A percentile compares a stretch with the other conserved stretches of the same genome.
Conservation (phyloP, 64 coral and sea anemone species). For the Stylophora pistillata region DNA sequence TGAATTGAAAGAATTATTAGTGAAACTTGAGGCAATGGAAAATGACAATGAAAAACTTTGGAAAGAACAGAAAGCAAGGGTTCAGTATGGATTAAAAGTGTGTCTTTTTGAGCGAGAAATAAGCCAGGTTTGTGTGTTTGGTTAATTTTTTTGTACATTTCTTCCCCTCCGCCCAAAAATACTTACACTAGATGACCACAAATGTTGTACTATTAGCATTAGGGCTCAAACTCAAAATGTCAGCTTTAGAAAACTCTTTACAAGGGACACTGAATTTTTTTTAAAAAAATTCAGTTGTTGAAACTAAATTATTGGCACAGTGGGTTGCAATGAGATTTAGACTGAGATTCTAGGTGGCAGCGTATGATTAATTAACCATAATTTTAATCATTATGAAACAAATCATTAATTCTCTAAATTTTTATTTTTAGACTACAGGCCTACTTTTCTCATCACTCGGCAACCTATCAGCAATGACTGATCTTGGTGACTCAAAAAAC, state of each 20-base stretch:
- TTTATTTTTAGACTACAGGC: conserved; percentile 49
- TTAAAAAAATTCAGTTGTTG: no score
- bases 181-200: no score
- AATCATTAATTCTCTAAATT: background rate
- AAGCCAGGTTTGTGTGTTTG: conserved; percentile 51
- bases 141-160: background rate
- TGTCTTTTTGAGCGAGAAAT: conserved; percentile 85
- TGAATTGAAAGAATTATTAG: conserved; percentile 68
- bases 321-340: no score
- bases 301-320: no score
- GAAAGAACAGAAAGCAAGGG: conserved; percentile 58
- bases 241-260: no score
- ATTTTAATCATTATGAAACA: no score
- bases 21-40: conserved; percentile 52
- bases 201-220: no score
- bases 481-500: conserved; percentile 77
- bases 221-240: no score
- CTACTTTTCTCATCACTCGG: conserved; percentile 58
- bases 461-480: conserved; percentile 73
- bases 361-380: no score
- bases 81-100: conserved; percentile 76
- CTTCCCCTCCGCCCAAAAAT: no score
- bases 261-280: background rate
- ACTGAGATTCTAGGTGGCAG: no score
- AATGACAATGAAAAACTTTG: conserved; percentile 65